Evolutionary conservation across 2,888 invertebrate species (phyloP), one percentile per base, ranked within the genome.

Genomic region (Syritta pipiens): DNA sequence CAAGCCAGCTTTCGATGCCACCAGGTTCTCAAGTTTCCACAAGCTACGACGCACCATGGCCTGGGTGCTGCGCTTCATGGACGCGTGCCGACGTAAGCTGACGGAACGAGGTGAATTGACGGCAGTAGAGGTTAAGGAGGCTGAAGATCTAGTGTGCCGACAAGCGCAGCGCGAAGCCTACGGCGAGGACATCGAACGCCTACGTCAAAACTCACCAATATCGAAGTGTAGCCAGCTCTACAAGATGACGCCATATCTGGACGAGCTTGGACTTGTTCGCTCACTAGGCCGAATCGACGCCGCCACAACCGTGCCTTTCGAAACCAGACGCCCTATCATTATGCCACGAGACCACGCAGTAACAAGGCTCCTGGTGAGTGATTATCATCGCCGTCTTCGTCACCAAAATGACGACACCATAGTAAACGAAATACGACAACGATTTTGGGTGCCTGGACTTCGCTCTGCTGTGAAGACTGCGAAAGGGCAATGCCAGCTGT

Each of bases 391-490:
- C 6, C 37, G 42, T 5, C 60, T 62, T 2, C 55, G 55, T 26
- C 72, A 81, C 14, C 65, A 55, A 17, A 53, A 72, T 17, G 49
- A 63, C 12, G 63, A 79, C 20, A 60, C 51, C 4, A 60, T 69
- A n/a, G 46, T 63, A 6, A 79, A 68, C 24, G 79, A 79, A 17
- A 30, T 81, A 6, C 28, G n/a, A n/a, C n/a, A n/a, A 37, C 6
- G 51, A 59, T 75, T 35, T 42, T 55, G 35, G 42, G 59, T 59
- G 9, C 46, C 37, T 5, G 40, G 60, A 5, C 37, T 77, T 9
- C 51, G 72, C 1, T 28, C 4, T 9, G 35, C 60, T 4, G 28
- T 74, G 1, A 60, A 69, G 1, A 55, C 51, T 1, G 37, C 71
- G 3, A 69, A 74, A 14, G 30, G 10, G 1, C 55, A 72, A 4